These are phyloP conservation scores for Entomobrya proxima DNA, from an alignment of 2,888 invertebrate species.

Conservation along the genomic window DNA sequence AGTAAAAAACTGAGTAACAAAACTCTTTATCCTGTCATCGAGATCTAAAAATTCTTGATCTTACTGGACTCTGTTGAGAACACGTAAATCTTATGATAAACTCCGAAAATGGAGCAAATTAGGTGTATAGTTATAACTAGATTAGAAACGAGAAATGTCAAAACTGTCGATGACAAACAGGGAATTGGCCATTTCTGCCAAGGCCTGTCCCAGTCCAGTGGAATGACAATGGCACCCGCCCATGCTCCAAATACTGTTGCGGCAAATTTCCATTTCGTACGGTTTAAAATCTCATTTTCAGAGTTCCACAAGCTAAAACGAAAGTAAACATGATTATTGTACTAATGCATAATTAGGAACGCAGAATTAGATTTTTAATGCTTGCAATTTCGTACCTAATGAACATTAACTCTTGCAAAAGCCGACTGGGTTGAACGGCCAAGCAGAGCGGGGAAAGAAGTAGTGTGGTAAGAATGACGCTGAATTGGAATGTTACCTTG, in stretches of 20 bases:
- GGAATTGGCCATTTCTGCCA: conserved; percentile 80
- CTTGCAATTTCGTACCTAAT: conserved; percentile 65
- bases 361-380: not conserved
- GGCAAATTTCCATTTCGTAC: conserved; percentile 72
- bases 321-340: too few relatives aligned
- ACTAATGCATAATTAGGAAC: not conserved
- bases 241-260: conserved; percentile 87
- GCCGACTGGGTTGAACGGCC: conserved; percentile 66
- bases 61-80: conserved; percentile 56
- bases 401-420: conserved; percentile 70
- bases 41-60: conserved; percentile 60
- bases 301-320: conserved; percentile 71
- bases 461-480: conserved; percentile 69
- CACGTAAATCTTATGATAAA: conserved; percentile 43
- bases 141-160: conserved; percentile 61
- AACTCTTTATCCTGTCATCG: not conserved
- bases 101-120: conserved; percentile 37
- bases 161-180: conserved; percentile 67
- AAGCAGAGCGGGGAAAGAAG: conserved; percentile 71
- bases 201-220: conserved; percentile 92
- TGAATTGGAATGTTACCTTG: conserved; percentile 71
- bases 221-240: conserved; percentile 90
- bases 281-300: conserved; percentile 61
- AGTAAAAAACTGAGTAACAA: not conserved
- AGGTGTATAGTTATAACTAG: conserved; percentile 65